Evolutionary conservation across 2,888 invertebrate species (phyloP), one percentile per base, ranked within the genome.

Genomic region (Diloba caeruleocephala): DNA sequence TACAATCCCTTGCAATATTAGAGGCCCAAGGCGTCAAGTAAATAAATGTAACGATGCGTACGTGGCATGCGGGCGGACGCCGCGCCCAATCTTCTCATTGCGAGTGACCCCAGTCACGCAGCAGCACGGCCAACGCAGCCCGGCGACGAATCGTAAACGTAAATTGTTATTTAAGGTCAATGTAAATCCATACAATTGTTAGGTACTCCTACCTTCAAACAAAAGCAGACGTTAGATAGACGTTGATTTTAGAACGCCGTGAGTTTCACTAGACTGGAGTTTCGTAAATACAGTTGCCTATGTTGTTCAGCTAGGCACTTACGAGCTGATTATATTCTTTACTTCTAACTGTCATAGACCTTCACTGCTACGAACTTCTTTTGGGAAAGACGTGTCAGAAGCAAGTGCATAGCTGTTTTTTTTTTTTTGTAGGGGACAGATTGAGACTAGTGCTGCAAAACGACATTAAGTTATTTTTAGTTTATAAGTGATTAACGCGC

Each of bases 121-220:
- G 66, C 68, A 60, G 63, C 69, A 64, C 64, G 72, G 59, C 73
- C 61, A 53, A 41, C 69, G 55, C 70, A 61, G 73, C 66, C 77
- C 75, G 76, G 66, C 77, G 73, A 76, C 77, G 71, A 78, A 80
- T 81, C 79, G 84, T 85, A 87, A 84, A 84, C 71, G 76, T 79
- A 80, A 84, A 88, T 89, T 86, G 84, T 79, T 81, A 82, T 84
- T 81, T 87, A 89, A 87, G 89, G 89, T 89, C 89, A 89, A 87
- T 86, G 85, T 78, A 83, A 83, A 76, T 61, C 51, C 42, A 55
- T 32, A 51, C 17, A 56, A 64, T 67, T 55, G 28, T 45, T 36
- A 34, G 19, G n/a, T 28, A 36, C 8, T 14, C 26, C 15, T 33
- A n/a, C 7, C 7, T 12, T 23, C 10, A 10, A 23, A 38, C 37